Conservation (phyloP, 2,113 vertebrate species). For the Asarcornis scutulata region DNA sequence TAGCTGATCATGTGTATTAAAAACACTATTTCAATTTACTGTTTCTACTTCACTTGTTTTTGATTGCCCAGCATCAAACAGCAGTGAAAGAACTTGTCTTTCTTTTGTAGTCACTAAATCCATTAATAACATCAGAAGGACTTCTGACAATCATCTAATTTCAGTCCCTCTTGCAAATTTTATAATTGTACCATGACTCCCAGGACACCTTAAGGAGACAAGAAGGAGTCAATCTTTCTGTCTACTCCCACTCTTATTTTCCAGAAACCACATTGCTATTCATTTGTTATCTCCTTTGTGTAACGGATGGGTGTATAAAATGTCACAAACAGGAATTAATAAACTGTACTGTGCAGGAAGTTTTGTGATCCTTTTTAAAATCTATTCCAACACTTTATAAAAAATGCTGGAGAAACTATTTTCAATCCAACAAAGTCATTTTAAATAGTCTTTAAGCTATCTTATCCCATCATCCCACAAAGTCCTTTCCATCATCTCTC, state of each 20-base stretch:
- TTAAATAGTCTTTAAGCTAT: not conserved
- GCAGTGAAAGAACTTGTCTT: not conserved
- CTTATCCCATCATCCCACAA: not conserved
- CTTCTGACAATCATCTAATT: not conserved
- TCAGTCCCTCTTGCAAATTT: not conserved
- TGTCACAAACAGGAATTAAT: not conserved
- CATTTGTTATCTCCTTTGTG: not conserved
- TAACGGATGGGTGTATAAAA: not conserved
- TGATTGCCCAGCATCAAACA: not conserved
- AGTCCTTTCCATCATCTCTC: not conserved
- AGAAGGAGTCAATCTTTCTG: not conserved
- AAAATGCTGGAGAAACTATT: not conserved
- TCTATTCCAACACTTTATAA: not conserved
- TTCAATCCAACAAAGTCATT: not conserved
- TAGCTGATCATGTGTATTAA: rapidly evolving
- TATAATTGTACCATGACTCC: not conserved
- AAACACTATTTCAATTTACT: not conserved
- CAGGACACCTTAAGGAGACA: not conserved
- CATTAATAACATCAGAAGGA: not conserved
- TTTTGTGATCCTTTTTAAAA: not conserved
- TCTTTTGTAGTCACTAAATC: not conserved
- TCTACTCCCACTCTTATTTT: not conserved
- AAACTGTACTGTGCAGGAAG: not conserved
- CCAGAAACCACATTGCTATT: not conserved
- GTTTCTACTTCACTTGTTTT: not conserved